Evolutionary conservation across 1,140 invertebrate genomes (phyloP).

Genomic region (Vanessa atalanta): DNA sequence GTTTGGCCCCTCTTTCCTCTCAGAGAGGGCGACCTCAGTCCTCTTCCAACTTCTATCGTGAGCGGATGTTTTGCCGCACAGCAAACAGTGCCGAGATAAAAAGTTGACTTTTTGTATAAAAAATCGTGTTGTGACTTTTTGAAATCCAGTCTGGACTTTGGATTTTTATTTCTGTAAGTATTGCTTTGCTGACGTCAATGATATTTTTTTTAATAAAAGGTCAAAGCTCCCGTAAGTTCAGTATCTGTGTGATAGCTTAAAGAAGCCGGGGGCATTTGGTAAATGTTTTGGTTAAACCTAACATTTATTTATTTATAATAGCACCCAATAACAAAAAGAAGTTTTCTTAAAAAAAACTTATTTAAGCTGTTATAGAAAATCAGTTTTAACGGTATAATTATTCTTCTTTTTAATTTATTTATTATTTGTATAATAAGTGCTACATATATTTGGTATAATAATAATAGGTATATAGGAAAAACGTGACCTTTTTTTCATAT

Average conservation of each 20-base stretch:
- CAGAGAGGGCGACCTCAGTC: conserved; percentile 67
- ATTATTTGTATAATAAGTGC: conserved; percentile 5
- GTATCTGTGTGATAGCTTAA: conserved; percentile 16
- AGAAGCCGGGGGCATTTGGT: conserved; percentile 22
- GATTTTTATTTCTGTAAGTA: conserved; percentile 71
- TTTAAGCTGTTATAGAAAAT: too few relatives aligned
- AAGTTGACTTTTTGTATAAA: conserved; percentile 60
- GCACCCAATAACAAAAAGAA: background rate
- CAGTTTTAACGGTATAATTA: conserved; percentile 12
- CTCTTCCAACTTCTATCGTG: conserved; percentile 50
- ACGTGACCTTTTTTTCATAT: conserved; percentile 30
- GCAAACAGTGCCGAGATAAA: conserved; percentile 56
- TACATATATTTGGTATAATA: background rate
- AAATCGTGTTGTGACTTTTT: conserved; percentile 70
- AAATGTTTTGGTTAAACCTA: conserved; percentile 28
- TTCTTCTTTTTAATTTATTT: conserved; percentile 12
- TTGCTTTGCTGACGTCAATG: conserved; percentile 13
- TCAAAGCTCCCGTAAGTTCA: conserved; percentile 32
- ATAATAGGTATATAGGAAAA: conserved; percentile 1
- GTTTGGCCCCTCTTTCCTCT: conserved; percentile 65
- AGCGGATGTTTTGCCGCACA: conserved; percentile 47
- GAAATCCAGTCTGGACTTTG: conserved; percentile 51
- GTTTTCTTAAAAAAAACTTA: background rate
- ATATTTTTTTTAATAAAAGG: conserved; percentile 19
- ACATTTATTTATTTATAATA: conserved; percentile 19